Percentiles rank a stretch among this genome's conserved stretches.
phyloP scores from a whole-genome alignment of 2,113 vertebrate genomes.

The Halcyon malimbica region DNA sequence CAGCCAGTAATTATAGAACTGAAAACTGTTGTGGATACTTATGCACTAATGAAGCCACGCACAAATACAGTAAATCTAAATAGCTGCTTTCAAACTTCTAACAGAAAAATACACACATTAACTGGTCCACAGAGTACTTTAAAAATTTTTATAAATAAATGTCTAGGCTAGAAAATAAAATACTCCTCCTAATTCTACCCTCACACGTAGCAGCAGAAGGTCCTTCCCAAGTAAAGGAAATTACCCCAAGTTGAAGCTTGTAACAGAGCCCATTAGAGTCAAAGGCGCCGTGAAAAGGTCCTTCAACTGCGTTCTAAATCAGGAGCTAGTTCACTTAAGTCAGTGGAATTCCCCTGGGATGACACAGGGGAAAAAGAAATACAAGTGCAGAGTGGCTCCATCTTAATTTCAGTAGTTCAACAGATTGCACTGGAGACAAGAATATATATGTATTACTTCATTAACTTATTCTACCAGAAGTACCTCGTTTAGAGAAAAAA shows the following conservation, averaged over 20 bases:
- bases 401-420: background rate
- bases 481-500: background rate
- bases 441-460: background rate
- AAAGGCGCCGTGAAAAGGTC: background rate
- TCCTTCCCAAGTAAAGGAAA: background rate
- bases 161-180: conserved; percentile 23
- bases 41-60: background rate
- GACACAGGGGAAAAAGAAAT: background rate
- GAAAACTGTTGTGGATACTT: background rate
- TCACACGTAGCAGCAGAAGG: background rate
- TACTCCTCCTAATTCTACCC: background rate
- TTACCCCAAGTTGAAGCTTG: background rate
- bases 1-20: background rate
- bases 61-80: background rate
- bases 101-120: conserved; percentile 9
- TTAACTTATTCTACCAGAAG: background rate
- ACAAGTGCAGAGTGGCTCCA: background rate
- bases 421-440: background rate
- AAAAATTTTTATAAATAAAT: background rate
- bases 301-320: background rate
- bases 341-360: background rate
- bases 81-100: background rate
- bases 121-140: background rate
- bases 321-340: background rate
- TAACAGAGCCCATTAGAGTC: background rate